phyloP scores from a whole-genome alignment of 1,140 invertebrate species.

The Magallana gigas region DNA sequence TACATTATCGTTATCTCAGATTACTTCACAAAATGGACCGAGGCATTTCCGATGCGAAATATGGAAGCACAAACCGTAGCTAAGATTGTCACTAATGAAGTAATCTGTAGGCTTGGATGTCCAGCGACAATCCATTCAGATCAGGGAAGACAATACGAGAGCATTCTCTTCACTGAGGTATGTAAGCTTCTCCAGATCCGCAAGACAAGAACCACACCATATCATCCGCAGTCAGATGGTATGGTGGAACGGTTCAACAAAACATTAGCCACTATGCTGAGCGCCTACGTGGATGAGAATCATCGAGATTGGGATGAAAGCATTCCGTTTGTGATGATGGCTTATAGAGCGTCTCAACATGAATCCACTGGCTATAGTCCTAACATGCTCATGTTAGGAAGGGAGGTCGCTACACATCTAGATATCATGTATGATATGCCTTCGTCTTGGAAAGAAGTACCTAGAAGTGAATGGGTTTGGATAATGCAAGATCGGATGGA shows the following conservation, averaged over 20 bases:
- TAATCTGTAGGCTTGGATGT: constrained; percentile 53
- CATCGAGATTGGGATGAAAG: no score
- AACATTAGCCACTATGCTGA: constrained; percentile 55
- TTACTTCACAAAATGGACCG: constrained; percentile 59
- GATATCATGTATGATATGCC: no score
- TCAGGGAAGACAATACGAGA: constrained; percentile 70
- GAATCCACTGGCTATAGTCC: no score
- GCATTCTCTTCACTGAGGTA: constrained; percentile 56
- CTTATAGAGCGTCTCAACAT: no score
- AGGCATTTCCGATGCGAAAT: constrained; percentile 50
- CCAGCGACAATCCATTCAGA: constrained; percentile 74
- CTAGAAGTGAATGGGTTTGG: no score
- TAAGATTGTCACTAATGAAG: constrained; percentile 52
- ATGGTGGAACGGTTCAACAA: constrained; percentile 66
- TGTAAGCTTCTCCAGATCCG: constrained; percentile 56
- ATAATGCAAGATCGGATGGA: constrained; percentile 14
- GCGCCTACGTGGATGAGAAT: constrained; percentile 40
- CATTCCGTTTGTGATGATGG: no score
- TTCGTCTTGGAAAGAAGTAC: no score
- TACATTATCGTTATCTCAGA: constrained; percentile 52
- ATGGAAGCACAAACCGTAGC: constrained; percentile 53
- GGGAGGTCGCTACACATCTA: no score
- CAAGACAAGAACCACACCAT: constrained; percentile 57
- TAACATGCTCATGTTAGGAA: no score
- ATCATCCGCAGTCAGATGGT: constrained; percentile 63